Conservation (phyloP, 1,140 invertebrate genomes). For the Meloidogyne chitwoodi region DNA sequence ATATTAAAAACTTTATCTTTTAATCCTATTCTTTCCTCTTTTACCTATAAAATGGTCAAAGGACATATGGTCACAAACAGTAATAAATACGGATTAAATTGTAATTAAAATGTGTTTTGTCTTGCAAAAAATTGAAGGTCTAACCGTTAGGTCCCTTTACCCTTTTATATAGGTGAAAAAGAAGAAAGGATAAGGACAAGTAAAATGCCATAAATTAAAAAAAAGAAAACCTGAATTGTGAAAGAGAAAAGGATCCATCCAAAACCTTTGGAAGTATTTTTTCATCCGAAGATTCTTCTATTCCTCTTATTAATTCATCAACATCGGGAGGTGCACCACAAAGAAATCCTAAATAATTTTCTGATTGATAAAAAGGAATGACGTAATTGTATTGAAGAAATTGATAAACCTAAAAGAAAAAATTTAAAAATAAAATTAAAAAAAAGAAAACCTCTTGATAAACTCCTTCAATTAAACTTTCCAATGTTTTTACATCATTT, state of each 20-base stretch:
- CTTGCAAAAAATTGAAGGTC: no score
- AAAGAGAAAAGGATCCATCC: conserved; percentile 29
- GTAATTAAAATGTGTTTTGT: no score
- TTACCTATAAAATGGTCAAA: not conserved
- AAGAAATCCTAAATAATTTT: conserved; percentile 44
- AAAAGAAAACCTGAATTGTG: conserved; percentile 34
- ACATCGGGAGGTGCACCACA: conserved; percentile 42
- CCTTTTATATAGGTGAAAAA: no score
- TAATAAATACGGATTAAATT: no score
- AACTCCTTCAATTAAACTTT: conserved; percentile 30
- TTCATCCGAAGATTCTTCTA: not conserved
- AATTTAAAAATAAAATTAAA: not conserved
- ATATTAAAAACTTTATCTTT: no score
- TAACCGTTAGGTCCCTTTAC: no score
- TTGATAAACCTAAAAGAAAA: conserved; percentile 40
- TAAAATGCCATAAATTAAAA: no score
- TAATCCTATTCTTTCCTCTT: no score
- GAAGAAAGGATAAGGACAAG: no score
- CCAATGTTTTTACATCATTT: conserved; percentile 7
- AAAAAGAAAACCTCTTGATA: conserved; percentile 11
- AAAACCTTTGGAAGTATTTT: not conserved
- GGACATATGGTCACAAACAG: no score
- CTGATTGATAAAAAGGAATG: conserved; percentile 46
- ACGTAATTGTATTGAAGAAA: conserved; percentile 44
- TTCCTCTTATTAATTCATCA: conserved; percentile 35